Evolutionary conservation across 2,113 vertebrate genomes (phyloP), one percentile per base, ranked within the genome.

Genomic region (Petaurus breviceps): DNA sequence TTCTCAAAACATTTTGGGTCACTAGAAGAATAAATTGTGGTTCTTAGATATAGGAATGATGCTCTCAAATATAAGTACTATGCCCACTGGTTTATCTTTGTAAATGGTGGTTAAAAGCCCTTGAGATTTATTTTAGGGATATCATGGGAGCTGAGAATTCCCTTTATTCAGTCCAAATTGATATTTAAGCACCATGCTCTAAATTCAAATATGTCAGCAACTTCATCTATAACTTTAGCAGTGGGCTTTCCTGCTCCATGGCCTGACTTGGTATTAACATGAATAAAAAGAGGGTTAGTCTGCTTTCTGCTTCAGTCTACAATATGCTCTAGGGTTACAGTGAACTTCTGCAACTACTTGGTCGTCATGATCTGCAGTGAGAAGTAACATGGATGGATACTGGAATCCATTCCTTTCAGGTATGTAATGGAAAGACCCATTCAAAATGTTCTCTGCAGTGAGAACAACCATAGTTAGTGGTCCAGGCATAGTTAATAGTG

Each of bases 401-500:
- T 99, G 99, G 96, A 99, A 98, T 25, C 98, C 99, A 2, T 99
- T 99, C 4, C 98, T 99, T 92, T 99, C 99, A 0, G 99, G 99
- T 3, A 68, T 99, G 99, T 94, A 99, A 94, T 0, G 99, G 99
- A n/a, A 99, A 99, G 16, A 99, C 99, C 99, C 99, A 99, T 1
- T 99, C 98, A 91, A 99, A 99, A 97, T 99, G 99, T 68, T 99
- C 99, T 94, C 99, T 99, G 89, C 97, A 97, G 97, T 99, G 99
- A 0, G 99, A 99, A 96, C 99, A 99, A 92, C 99, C 99, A 0
- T 99, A 99, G 97, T 99, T 99, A 1, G 99, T 99, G 98, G 99
- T 99, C 99, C 99, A 99, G n/a, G 99, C 99, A 0, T 99, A 99
- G 31, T 99, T 99, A 0, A 99, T 99, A 90, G 99, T 99, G 97